Evolutionary conservation across 2,113 vertebrate genomes (phyloP), one percentile per base, ranked within the genome.

Genomic region (Elephas maximus): DNA sequence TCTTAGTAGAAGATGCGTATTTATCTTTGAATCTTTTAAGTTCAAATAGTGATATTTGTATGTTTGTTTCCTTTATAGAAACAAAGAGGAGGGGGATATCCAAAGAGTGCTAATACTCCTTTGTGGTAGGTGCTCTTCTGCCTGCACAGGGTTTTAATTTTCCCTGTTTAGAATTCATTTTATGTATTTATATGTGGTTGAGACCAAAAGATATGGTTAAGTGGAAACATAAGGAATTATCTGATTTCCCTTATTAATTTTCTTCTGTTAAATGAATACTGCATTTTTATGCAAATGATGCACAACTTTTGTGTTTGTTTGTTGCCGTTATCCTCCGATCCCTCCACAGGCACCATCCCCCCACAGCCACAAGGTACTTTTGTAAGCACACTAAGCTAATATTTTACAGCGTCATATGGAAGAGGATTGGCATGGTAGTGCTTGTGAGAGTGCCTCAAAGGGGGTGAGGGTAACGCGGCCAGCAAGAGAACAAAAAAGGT

Each of bases 11-110:
- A 23, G 2, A 84, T 60, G 2, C 41, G 41, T 91, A 69, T 89
- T 86, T 94, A 83, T 97, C 44, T 95, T 86, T 62, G 51, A 79
- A 91, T 87, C 33, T 67, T 95, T 78, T 48, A n/a, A 23, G 28
- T 80, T 93, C 26, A 6, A 44, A 0, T 63, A 26, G n/a, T 88
- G 76, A 73, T 79, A 44, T 44, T 37, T 85, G 18, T 86, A n/a
- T 88, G 23, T 89, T 90, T 92, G 44, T 84, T 95, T 95, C 76
- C 73, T 91, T 69, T 83, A 41, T 2, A 91, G 63, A 95, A 94
- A 80, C n/a, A 80, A 89, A 95, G 10, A 37, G 57, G 84, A 73
- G 63, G 26, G 24, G 21, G 37, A 17, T 73, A 63, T 24, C 17
- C 37, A 69, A 51, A 14, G 24, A 83, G 2, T 41, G 11, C 15